Evolutionary conservation across 2,888 invertebrate species (phyloP), one percentile per base, ranked within the genome.

Genomic region (Morpho helenor): DNA sequence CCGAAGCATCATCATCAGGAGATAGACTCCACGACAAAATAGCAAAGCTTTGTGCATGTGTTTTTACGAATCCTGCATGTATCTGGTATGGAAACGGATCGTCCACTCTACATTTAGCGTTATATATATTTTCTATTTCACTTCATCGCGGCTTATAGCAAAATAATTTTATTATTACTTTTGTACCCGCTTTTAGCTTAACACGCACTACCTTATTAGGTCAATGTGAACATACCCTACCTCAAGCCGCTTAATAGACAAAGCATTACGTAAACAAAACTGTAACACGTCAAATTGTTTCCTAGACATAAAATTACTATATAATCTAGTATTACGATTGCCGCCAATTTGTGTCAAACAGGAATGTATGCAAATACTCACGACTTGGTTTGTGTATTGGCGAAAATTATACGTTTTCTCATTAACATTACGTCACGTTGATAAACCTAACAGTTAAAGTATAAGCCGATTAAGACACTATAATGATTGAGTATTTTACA

Each of bases 281-380:
- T 54, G 54, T 59, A 54, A 59, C 54, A 47, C 59, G 46, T 50
- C 47, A 59, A 50, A 59, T 58, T 68, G 68, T 70, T 71, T 70
- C 69, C 72, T 69, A 64, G 65, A 64, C 59, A 61, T 52, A 16
- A 61, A 62, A 62, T 63, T 66, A 56, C 68, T 51, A 62, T 62
- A 61, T 60, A 67, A 66, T 64, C 50, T 48, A 60, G 57, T 49
- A 55, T 46, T 52, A 54, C 59, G 63, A 63, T 61, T 51, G 60
- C 55, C 60, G 60, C 50, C 63, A 61, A 61, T 63, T 65, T 61
- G 52, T 55, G 49, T 53, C 53, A 59, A 39, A 47, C 39, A 51
- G 52, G 56, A 42, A 52, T 63, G 47, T 63, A 63, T 63, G 63
- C 56, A 63, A 61, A 63, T 63, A 61, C 40, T 63, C 63, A 61